These are phyloP conservation scores for Falco punctatus DNA, from an alignment of 2,113 vertebrate species.

Conservation along the genomic window DNA sequence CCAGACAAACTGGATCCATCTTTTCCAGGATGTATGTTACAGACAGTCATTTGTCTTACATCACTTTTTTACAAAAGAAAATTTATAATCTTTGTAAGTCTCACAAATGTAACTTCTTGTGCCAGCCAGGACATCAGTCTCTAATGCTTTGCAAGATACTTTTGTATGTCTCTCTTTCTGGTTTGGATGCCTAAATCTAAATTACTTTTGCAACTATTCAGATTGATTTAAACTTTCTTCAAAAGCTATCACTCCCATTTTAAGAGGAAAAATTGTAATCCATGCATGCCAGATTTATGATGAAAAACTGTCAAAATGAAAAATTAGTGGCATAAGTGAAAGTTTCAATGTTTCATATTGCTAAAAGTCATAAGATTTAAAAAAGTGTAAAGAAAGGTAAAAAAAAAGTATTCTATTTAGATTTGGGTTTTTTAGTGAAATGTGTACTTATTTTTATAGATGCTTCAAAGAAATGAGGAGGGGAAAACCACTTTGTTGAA, in stretches of 20 bases:
- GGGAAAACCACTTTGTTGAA: not conserved
- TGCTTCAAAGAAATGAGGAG: not conserved
- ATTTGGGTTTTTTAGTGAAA: not conserved
- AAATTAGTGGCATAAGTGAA: not conserved
- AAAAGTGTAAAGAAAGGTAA: not conserved
- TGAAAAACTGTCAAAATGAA: not conserved
- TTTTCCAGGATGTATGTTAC: not conserved
- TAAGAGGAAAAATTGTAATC: not conserved
- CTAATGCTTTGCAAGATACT: not conserved
- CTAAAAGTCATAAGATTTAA: not conserved
- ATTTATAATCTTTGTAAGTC: not conserved
- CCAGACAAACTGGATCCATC: not conserved
- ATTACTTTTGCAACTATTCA: not conserved
- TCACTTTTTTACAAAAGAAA: not conserved
- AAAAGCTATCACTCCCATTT: not conserved
- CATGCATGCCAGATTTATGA: not conserved
- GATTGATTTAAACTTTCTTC: conserved; percentile 1
- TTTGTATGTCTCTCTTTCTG: not conserved
- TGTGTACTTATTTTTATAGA: not conserved
- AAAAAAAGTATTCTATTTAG: not conserved
- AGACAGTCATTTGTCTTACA: not conserved
- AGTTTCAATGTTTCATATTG: not conserved
- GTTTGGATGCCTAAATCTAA: not conserved
- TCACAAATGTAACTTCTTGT: not conserved
- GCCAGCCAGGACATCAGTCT: not conserved